A percentile compares a stretch with the other conserved stretches of the same genome.
These are phyloP conservation scores for Pheosia tremula DNA, from an alignment of 2,888 invertebrate genomes.

Conservation along the genomic window DNA sequence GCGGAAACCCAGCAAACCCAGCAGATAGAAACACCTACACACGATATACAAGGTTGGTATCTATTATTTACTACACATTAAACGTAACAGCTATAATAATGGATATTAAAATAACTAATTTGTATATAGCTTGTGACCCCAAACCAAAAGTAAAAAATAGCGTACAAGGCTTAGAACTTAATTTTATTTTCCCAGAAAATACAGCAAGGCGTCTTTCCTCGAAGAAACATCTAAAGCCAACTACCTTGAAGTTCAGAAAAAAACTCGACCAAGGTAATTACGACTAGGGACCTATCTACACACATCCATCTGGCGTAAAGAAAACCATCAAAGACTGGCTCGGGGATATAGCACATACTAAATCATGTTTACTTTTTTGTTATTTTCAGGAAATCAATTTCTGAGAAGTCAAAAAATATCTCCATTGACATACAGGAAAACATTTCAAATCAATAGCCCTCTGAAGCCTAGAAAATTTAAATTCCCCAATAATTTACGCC, in stretches of 20 bases:
- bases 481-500: constrained; percentile 43
- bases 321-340: no score
- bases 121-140: not conserved
- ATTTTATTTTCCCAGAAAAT: constrained; percentile 38
- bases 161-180: not conserved
- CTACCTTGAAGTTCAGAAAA: constrained; percentile 33
- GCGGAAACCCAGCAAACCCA: constrained; percentile 56
- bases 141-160: no score
- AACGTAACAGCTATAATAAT: no score
- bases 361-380: constrained; percentile 9
- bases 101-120: constrained; percentile 8
- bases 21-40: constrained; percentile 28
- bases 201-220: constrained; percentile 39
- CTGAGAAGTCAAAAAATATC: constrained; percentile 45
- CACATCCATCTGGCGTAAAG: not conserved
- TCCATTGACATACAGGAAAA: constrained; percentile 58
- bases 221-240: constrained; percentile 33
- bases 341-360: not conserved
- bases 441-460: constrained; percentile 61
- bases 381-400: constrained; percentile 39
- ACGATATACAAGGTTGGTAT: constrained; percentile 45
- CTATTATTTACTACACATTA: not conserved
- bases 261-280: constrained; percentile 38
- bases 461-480: constrained; percentile 63
- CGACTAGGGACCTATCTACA: no score